Percentiles rank a stretch among this genome's conserved stretches.
Evolutionary conservation across 2,888 invertebrate species (phyloP).

Genomic region (Pammene fasciana): DNA sequence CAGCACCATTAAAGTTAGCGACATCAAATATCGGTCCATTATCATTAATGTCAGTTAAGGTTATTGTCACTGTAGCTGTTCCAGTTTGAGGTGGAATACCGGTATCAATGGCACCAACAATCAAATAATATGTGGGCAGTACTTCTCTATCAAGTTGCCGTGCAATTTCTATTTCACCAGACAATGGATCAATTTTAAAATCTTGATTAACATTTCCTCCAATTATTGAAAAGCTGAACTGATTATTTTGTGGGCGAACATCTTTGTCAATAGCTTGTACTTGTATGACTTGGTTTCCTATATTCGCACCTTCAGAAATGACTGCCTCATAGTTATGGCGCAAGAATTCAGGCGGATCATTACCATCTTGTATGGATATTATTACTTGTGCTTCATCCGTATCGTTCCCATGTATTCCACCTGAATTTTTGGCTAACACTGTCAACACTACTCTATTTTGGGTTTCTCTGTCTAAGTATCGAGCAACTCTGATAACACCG

Average conservation of each 20-base stretch:
- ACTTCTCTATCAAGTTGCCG: conserved; percentile 91
- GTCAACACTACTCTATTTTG: conserved; percentile 95
- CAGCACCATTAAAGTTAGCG: conserved; percentile 87
- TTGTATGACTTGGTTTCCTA: conserved; percentile 89
- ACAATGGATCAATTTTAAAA: conserved; percentile 94
- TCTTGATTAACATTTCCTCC: conserved; percentile 92
- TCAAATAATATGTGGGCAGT: conserved; percentile 88
- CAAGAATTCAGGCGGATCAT: conserved; percentile 97
- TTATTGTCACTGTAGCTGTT: conserved; percentile 91
- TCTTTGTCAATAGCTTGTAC: conserved; percentile 96
- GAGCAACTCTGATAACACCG: conserved; percentile 92
- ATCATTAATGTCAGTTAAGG: conserved; percentile 94
- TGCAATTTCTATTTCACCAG: conserved; percentile 91
- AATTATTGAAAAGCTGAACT: conserved; percentile 95
- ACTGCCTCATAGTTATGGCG: conserved; percentile 89
- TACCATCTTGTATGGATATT: conserved; percentile 96
- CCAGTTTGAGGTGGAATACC: conserved; percentile 96
- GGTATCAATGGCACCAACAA: conserved; percentile 94
- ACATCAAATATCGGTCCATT: conserved; percentile 94
- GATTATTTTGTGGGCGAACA: conserved; percentile 94
- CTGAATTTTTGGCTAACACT: conserved; percentile 96
- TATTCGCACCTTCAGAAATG: conserved; percentile 90
- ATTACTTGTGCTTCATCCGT: conserved; percentile 97
- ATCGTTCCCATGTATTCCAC: conserved; percentile 96
- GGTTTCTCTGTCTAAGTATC: conserved; percentile 92